Percentiles rank a stretch among this genome's conserved stretches.
These are phyloP conservation scores for Aphodius granarius DNA, from an alignment of 2,888 invertebrate genomes.

Conservation along the genomic window DNA sequence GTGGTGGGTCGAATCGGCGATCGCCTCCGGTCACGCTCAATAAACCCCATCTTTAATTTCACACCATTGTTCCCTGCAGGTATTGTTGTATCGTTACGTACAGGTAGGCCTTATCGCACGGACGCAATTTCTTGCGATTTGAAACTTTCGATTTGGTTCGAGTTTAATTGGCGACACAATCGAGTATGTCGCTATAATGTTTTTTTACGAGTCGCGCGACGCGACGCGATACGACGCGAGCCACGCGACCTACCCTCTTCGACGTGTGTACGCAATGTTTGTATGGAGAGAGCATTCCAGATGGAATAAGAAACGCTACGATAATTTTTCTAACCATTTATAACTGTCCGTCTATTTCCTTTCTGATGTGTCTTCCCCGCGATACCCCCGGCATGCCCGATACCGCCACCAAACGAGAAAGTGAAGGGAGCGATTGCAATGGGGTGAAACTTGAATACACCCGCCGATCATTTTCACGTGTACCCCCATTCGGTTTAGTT, in stretches of 20 bases:
- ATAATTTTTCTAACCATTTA: conserved; percentile 73
- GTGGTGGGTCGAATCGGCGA: neutral
- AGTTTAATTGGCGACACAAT: conserved; percentile 7
- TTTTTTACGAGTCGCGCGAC: conserved; percentile 1
- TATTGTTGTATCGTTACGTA: neutral
- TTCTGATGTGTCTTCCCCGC: conserved; percentile 51
- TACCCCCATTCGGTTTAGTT: neutral
- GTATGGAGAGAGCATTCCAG: conserved; percentile 43
- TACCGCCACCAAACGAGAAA: neutral
- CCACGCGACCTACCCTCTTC: neutral
- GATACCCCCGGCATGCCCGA: neutral
- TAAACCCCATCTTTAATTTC: conserved; percentile 3
- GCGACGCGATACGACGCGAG: neutral
- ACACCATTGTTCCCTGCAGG: conserved; percentile 5
- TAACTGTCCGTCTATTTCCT: conserved; percentile 71
- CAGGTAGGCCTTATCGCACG: neutral
- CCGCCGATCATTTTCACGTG: conserved; percentile 15
- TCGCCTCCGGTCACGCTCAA: neutral
- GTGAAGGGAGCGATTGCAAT: conserved; percentile 1
- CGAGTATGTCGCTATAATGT: neutral
- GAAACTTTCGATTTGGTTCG: neutral
- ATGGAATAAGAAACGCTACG: conserved; percentile 60
- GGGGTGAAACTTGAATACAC: conserved; percentile 18
- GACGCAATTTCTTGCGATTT: neutral
- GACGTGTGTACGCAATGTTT: conserved; percentile 36